phyloP scores from a whole-genome alignment of 2,113 vertebrate species.

The mouse (Mus musculus) region GRCm39 chr13:90116001-90116500 shows the following conservation, averaged over 20 bases:
- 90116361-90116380: background rate
- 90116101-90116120: background rate
- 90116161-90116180: background rate
- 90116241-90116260: background rate
- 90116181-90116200: background rate
- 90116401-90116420: background rate
- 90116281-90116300: fast-evolving
- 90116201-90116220: background rate
- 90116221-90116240: background rate
- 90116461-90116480: background rate
- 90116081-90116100: background rate
- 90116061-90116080: background rate
- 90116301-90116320: background rate
- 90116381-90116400: background rate
- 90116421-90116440: background rate
- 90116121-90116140: background rate
- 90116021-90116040: background rate
- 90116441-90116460: background rate
- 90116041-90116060: background rate
- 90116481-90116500: background rate
- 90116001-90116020: background rate
- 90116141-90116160: background rate
- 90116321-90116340: background rate
- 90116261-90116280: background rate
- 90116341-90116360: background rate